Evolutionary conservation across 2,888 invertebrate genomes (phyloP), one percentile per base, ranked within the genome.

Genomic region (Hanleya hanleyi): DNA sequence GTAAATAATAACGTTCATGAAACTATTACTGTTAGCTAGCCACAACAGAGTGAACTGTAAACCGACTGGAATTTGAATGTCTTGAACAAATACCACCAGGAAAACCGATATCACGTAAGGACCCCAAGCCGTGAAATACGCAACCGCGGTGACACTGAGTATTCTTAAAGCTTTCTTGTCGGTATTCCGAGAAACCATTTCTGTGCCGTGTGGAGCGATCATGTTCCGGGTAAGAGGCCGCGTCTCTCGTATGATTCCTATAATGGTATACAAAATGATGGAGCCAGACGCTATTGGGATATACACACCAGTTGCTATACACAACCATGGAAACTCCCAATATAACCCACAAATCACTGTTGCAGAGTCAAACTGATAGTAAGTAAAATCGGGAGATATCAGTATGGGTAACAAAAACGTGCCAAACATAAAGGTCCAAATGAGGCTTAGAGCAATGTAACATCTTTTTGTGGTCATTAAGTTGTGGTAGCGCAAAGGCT

Each of bases 121-220:
- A 1, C 82, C 82, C 83, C 82, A 82, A 4, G 73, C 70, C n/a
- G 75, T 51, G 64, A 82, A 82, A 71, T 80, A 83, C 32, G 74
- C 67, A 5, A 66, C 67, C 1, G 81, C 74, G 6, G 81, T 80
- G 18, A 76, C 71, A 15, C 68, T 69, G 9, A 83, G 57, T 35
- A 82, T 71, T 51, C 74, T 77, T 9, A 81, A 72, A 47, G 76
- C 77, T 29, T 76, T 75, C 57, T 29, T 29, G 32, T 57, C 57
- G 15, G 4, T 4, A 15, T 22, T 57, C 32, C 26, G 5, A 4
- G 26, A 18, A 15, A 2, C 26, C 18, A 1, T 29, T 29, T 1
- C 22, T 15, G 22, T 26, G 29, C 26, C 57, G 1, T 22, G 12
- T 7, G 57, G 57, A 22, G 26, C 15, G 57, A 57, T 29, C 32